A percentile compares a stretch with the other conserved stretches of the same genome.
Conservation (phyloP, 1,140 invertebrate genomes). For the Plodia interpunctella region DNA sequence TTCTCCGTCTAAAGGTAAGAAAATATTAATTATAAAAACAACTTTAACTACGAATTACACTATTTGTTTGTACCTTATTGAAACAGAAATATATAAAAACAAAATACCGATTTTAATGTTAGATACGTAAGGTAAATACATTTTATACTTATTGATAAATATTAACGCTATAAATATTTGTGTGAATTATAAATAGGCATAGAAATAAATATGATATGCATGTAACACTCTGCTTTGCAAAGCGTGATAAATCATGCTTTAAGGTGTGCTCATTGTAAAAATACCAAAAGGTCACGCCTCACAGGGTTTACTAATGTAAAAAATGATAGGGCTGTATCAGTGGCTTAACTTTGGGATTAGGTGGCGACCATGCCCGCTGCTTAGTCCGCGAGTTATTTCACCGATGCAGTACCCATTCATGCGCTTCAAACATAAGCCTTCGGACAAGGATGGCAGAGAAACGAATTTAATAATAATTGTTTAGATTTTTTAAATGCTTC, state of each 20-base stretch:
- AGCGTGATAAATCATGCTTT: conserved; percentile 67
- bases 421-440: conserved; percentile 50
- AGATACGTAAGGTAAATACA: conserved; percentile 9
- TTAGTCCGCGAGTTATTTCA: conserved; percentile 43
- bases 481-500: conserved; percentile 57
- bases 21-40: background rate
- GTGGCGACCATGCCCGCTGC: conserved; percentile 65
- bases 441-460: conserved; percentile 36
- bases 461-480: conserved; percentile 33
- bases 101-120: background rate
- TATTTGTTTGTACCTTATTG: background rate
- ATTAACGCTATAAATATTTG: conserved; percentile 10
- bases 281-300: conserved; percentile 51
- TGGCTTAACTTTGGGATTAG: conserved; percentile 46
- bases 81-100: background rate
- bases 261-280: conserved; percentile 52
- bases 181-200: conserved; percentile 11
- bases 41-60: background rate
- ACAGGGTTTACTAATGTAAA: conserved; percentile 63
- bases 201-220: conserved; percentile 20
- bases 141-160: conserved; percentile 5
- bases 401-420: conserved; percentile 41
- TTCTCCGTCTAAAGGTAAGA: conserved; percentile 63
- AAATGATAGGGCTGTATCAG: conserved; percentile 46
- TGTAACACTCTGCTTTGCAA: conserved; percentile 67